These are phyloP conservation scores for Falco berigora DNA, from an alignment of 2,797 vertebrate genomes.

Conservation along the genomic window DNA sequence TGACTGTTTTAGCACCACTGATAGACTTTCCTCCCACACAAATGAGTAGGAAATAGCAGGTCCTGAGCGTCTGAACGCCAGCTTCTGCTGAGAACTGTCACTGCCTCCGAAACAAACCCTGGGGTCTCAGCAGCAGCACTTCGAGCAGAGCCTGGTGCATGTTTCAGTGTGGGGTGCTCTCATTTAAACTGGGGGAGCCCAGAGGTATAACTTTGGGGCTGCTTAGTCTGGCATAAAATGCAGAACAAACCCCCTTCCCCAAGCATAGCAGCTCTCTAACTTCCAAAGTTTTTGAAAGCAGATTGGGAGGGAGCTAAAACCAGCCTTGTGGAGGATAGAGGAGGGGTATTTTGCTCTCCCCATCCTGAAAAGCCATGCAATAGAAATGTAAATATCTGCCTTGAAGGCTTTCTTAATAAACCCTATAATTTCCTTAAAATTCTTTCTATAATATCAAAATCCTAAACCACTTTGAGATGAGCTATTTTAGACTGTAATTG, in stretches of 20 bases:
- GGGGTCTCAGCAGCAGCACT: not conserved
- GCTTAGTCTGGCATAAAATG: not conserved
- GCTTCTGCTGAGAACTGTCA: not conserved
- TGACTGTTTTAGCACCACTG: not conserved
- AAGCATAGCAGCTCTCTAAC: not conserved
- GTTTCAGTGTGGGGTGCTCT: not conserved
- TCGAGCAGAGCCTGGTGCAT: not conserved
- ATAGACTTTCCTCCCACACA: not conserved
- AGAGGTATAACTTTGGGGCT: not conserved
- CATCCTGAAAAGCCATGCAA: not conserved
- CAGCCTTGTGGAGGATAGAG: not conserved
- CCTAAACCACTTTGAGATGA: slow-evolving; percentile 37
- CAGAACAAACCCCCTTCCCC: not conserved
- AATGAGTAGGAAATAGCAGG: not conserved
- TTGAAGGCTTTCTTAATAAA: slow-evolving; percentile 23
- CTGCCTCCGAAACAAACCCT: not conserved
- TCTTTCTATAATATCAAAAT: slow-evolving; percentile 16
- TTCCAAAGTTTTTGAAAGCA: not conserved
- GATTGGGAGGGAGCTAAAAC: not conserved
- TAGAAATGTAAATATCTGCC: slow-evolving; percentile 33
- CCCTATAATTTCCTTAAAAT: slow-evolving; percentile 54
- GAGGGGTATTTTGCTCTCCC: not conserved
- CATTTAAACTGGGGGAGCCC: not conserved
- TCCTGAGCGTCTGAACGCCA: not conserved
- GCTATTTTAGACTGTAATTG: slow-evolving; percentile 54